These are phyloP conservation scores for Tetanocera ferruginea DNA, from an alignment of 2,888 invertebrate species.

Conservation along the genomic window DNA sequence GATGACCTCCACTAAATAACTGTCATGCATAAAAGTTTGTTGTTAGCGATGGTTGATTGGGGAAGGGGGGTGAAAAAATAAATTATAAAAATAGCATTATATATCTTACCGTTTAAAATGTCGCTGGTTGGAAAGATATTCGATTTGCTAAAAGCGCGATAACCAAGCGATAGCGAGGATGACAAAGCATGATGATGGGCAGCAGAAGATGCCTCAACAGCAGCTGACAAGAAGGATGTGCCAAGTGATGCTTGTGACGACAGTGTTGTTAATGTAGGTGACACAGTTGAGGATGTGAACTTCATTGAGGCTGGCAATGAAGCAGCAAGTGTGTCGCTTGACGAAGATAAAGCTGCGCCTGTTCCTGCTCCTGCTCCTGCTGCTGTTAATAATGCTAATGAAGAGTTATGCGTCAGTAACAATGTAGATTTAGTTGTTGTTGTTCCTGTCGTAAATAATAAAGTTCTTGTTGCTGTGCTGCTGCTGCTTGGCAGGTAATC, in stretches of 20 bases:
- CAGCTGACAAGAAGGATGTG: constrained; percentile 22
- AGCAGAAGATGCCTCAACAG: constrained; percentile 18
- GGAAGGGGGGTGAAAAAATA: no score
- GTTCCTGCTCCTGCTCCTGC: no score
- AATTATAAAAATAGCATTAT: no score
- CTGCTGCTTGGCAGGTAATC: not conserved
- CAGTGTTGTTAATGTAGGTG: not conserved
- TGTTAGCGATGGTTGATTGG: no score
- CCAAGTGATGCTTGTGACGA: constrained; percentile 10
- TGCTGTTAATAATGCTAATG: constrained; percentile 12
- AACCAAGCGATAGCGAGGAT: not conserved
- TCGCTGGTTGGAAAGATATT: not conserved
- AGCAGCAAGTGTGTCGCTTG: not conserved
- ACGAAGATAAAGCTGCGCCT: constrained; percentile 17
- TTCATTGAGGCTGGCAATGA: constrained; percentile 8
- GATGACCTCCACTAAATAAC: no score
- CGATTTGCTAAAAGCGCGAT: constrained; percentile 21
- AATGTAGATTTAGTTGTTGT: not conserved
- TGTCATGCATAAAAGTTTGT: no score
- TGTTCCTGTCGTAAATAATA: not conserved
- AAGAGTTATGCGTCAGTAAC: not conserved
- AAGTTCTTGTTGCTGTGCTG: constrained; percentile 29
- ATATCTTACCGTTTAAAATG: not conserved
- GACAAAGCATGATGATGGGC: not conserved
- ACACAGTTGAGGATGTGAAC: not conserved